A percentile compares a stretch with the other conserved stretches of the same genome.
Conservation (phyloP, 2,888 invertebrate species). For the Arge pagana region DNA sequence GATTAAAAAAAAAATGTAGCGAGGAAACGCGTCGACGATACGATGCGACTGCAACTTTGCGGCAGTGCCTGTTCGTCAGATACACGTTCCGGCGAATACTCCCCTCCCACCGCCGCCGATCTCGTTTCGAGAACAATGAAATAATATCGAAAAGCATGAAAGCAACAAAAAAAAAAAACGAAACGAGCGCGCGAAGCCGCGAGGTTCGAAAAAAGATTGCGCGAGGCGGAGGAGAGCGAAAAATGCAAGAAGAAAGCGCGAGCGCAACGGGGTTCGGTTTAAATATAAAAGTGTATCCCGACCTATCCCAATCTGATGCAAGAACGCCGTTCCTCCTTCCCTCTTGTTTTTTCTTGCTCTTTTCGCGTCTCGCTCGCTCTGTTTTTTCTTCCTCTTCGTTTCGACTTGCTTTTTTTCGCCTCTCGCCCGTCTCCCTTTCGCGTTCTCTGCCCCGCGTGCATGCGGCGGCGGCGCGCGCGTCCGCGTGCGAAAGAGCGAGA, state of each 20-base stretch:
- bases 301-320: slow-evolving; percentile 21
- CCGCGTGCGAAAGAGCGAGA: slow-evolving; percentile 19
- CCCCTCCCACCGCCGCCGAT: too few relatives aligned
- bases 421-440: neutral
- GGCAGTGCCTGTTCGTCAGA: too few relatives aligned
- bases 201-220: slow-evolving; percentile 3
- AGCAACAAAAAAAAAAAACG: slow-evolving; percentile 15
- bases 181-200: neutral
- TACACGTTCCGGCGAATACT: too few relatives aligned
- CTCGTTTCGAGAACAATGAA: too few relatives aligned
- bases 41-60: too few relatives aligned
- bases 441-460: neutral
- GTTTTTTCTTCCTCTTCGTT: neutral
- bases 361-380: neutral
- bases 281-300: slow-evolving; percentile 21
- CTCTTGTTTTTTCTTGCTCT: neutral
- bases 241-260: slow-evolving; percentile 14
- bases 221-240: slow-evolving; percentile 7
- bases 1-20: too few relatives aligned
- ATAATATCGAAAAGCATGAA: slow-evolving; percentile 8
- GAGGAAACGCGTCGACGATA: too few relatives aligned
- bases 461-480: too few relatives aligned
- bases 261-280: slow-evolving; percentile 12
- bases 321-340: slow-evolving; percentile 13
- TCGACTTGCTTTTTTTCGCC: neutral